phyloP scores from a whole-genome alignment of 2,888 invertebrate genomes.

The Pyrrhia umbra region DNA sequence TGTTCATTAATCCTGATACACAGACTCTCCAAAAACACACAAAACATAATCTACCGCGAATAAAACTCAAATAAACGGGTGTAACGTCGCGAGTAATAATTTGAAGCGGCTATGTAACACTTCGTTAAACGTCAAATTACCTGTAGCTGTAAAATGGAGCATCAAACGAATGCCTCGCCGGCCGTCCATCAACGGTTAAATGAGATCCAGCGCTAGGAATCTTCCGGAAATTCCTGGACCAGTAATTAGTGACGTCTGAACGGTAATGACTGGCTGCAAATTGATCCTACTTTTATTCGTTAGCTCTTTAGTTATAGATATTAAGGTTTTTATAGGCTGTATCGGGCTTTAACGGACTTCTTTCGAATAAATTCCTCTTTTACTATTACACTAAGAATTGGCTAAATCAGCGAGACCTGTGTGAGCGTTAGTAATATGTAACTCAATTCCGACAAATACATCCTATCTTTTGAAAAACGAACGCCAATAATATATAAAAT shows the following conservation, averaged over 20 bases:
- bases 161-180: conserved; percentile 50
- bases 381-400: too few relatives aligned
- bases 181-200: conserved; percentile 57
- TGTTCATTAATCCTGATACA: too few relatives aligned
- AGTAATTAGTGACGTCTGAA: conserved; percentile 74
- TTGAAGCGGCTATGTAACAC: conserved; percentile 42
- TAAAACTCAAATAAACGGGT: conserved; percentile 35
- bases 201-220: conserved; percentile 66
- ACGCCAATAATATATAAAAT: too few relatives aligned
- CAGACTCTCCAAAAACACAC: too few relatives aligned
- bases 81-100: conserved; percentile 41
- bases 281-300: conserved; percentile 76
- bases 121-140: conserved; percentile 50
- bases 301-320: conserved; percentile 44
- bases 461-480: too few relatives aligned
- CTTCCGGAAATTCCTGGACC: conserved; percentile 70
- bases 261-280: conserved; percentile 76
- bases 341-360: conserved; percentile 1
- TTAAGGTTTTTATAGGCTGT: neutral
- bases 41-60: neutral
- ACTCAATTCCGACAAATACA: too few relatives aligned
- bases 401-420: too few relatives aligned
- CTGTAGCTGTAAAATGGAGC: conserved; percentile 44
- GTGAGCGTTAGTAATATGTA: too few relatives aligned
- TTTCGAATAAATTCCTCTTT: neutral